Evolutionary conservation across 2,888 invertebrate species (phyloP), one percentile per base, ranked within the genome.

Genomic region (Spilosoma lubricipeda): DNA sequence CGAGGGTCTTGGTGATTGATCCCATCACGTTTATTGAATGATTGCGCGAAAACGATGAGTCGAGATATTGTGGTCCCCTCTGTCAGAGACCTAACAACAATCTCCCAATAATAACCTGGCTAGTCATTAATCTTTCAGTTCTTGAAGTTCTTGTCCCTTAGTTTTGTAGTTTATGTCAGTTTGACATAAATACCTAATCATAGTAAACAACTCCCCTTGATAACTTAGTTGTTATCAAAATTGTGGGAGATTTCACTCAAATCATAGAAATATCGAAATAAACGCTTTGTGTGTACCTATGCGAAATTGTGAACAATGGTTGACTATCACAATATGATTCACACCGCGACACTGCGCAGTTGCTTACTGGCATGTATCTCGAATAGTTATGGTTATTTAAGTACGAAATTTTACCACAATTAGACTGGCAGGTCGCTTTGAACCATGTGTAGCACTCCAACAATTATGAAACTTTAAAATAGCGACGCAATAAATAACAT

Each of bases 1-100:
- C 86, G 94, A 94, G 95, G 94, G 95, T 93, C 93, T 93, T 91
- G 91, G 92, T 92, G 95, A 95, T 93, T 95, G 93, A 90, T 88
- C 90, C 91, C 91, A 95, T 94, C 93, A 92, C 77, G 93, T 93
- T 95, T 93, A 95, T 95, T 95, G 95, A 92, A 95, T 95, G 95
- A 95, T 95, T 95, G 95, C 93, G 94, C 95, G 93, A 95, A 95
- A 93, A 93, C 91, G 92, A 90, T 90, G 85, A 87, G 89, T 86
- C 82, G 89, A 93, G 93, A 93, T 90, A 90, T 84, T 87, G 89
- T 82, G 87, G 90, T 87, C 94, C 95, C 93, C 93, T 93, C 87
- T 81, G 81, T 76, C 83, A 76, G 81, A 86, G 89, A 87, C 87
- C 87, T 88, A 87, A 87, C 88, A 90, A 84, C 88, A 91, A 89